Base-by-base conservation (phyloP, 2,113 vertebrate species). In the Scopus umbretta region DNA sequence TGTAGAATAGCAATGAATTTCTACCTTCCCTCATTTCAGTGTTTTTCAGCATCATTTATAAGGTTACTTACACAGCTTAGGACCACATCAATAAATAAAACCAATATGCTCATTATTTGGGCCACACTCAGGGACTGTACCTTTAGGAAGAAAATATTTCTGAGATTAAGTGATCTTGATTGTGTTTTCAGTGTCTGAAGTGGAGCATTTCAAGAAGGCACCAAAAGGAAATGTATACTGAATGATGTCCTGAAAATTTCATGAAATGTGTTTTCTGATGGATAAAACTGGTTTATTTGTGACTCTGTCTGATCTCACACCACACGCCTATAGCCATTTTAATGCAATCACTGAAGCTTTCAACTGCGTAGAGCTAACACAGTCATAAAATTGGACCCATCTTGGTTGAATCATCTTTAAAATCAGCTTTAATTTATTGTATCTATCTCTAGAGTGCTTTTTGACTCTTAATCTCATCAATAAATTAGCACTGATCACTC, bases 231-330 rank as follows among this genome's bases (percentile, higher is more conserved):
- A 92, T 95, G 19, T 83, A 94, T 94, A 93, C 94, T 91, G 66
- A 87, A 94, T 62, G 45, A 62, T 82, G n/a, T 32, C 45, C 55
- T 96, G 49, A 95, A 96, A 93, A 75, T 92, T 92, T 96, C 52
- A 95, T 94, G 22, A 71, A 81, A 91, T 91, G 21, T 71, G 40
- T 74, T 92, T 95, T 95, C 70, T 91, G 56, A 86, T 90, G 67
- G 71, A 86, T 62, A 73, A 88, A 92, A 80, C 27, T 26, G 42
- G 34, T 76, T 88, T 91, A 81, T 90, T 80, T 93, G 66, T 27
- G 45, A 58, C 38, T 62, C 36, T 43, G 15, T 83, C 55, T 93
- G 71, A 52, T 93, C 62, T 80, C 45, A 90, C 50, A 80, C 45
- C 20, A 62, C 7, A 9, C 18, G 15, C 68, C 49, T 72, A 75